Base-by-base conservation (phyloP, 1,140 invertebrate species). In the Chironomus striatipennis region DNA sequence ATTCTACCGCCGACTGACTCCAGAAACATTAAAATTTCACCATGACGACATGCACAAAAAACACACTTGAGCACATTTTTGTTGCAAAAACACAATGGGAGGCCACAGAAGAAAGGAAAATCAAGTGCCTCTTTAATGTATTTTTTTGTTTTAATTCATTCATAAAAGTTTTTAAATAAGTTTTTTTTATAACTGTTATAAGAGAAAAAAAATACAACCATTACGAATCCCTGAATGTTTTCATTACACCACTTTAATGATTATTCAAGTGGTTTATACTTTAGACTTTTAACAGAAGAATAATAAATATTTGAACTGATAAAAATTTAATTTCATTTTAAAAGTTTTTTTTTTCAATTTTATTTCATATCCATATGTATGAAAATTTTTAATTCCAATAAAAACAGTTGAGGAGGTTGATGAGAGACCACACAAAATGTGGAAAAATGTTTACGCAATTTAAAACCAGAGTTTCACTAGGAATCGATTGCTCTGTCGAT, bases 251-350 rank as follows among this genome's bases (percentile, higher is more conserved):
- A 57, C 24, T 57, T 57, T 57, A 57, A 57, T 57, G 47, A 57
- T 57, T 57, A 57, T 57, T 57, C 47, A 57, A 57, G 47, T 57
- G 47, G 10, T n/a, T 57, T n/a, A 12, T n/a, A 57, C 47, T 57
- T 57, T 57, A 57, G n/a, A n/a, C 12, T 57, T 57, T 57, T 57
- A n/a, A 57, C 47, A 57, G 47, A 57, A 57, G 12, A n/a, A n/a
- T n/a, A 57, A 57, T 57, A n/a, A n/a, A n/a, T 15, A n/a, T 57
- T 57, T 12, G 12, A n/a, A 12, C n/a, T 57, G 47, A 57, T 57
- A 57, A 57, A 57, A 57, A 57, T 57, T 57, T 57, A 57, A 57
- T 57, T 57, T 57, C 47, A 57, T 57, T 57, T 57, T 57, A 57
- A 57, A 57, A 57, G 47, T 57, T 57, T 57, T 57, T 57, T 57